phyloP scores from a whole-genome alignment of 2,888 invertebrate species.

The Synanthedon formicaeformis region DNA sequence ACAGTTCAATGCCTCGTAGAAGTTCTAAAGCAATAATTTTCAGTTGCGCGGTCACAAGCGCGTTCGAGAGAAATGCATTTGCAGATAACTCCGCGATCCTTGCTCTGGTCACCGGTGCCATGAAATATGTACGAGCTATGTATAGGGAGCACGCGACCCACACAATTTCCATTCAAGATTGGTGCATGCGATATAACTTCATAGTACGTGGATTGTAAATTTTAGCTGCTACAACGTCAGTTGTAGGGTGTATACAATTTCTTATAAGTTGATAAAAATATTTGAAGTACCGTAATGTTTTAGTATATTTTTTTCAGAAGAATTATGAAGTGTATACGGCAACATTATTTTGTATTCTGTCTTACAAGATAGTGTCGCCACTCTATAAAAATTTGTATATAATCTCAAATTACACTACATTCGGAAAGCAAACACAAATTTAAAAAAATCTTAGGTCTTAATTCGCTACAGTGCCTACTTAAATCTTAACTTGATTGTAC shows the following conservation, averaged over 20 bases:
- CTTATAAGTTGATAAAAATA: too few species aligned
- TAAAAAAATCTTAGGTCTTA: too few species aligned
- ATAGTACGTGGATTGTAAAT: constrained; percentile 6
- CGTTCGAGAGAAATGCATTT: neutral
- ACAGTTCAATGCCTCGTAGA: constrained; percentile 3
- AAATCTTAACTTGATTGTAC: too few species aligned
- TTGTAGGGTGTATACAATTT: neutral
- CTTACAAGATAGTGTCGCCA: too few species aligned
- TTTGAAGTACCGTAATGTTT: too few species aligned
- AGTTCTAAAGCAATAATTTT: constrained; percentile 7
- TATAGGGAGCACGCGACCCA: neutral
- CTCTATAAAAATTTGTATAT: too few species aligned
- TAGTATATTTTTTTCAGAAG: too few species aligned
- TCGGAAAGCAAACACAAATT: too few species aligned
- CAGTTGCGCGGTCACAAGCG: constrained; percentile 4
- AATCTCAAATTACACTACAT: too few species aligned
- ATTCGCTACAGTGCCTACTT: too few species aligned
- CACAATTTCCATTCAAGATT: constrained; percentile 9
- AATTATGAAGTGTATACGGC: too few species aligned
- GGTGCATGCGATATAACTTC: constrained; percentile 7
- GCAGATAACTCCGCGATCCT: neutral
- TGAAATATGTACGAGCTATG: constrained; percentile 12
- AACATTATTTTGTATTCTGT: too few species aligned
- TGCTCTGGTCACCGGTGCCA: constrained; percentile 2
- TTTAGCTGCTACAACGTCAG: neutral